These are phyloP conservation scores for Meloidogyne floridensis DNA, from an alignment of 1,140 invertebrate species.

Conservation along the genomic window DNA sequence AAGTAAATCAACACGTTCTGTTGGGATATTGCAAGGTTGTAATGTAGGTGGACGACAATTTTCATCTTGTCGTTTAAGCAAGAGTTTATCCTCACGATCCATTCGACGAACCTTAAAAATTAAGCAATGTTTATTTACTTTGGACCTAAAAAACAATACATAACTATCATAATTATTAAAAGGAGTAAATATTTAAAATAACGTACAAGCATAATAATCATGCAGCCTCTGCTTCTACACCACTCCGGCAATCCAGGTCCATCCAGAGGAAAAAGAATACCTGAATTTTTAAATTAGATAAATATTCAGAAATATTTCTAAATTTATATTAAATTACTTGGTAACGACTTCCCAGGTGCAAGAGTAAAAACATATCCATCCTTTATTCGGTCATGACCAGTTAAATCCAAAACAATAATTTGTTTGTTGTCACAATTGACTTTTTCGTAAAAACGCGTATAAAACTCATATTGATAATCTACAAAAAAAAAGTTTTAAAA, in stretches of 20 bases:
- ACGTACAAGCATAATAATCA: conserved; percentile 7
- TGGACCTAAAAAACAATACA: neutral
- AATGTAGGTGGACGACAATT: neutral
- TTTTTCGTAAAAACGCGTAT: conserved; percentile 13
- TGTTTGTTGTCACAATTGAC: conserved; percentile 8
- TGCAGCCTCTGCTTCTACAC: neutral
- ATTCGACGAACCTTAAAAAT: conserved; percentile 10
- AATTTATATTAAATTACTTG: conserved; percentile 3
- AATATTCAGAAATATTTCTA: neutral
- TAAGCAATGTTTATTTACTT: neutral
- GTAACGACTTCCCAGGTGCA: conserved; percentile 7
- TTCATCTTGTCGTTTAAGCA: neutral
- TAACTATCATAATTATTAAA: too few relatives aligned
- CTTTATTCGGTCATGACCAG: conserved; percentile 10
- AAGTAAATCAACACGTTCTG: conserved; percentile 8
- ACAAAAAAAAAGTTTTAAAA: neutral
- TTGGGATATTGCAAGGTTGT: neutral
- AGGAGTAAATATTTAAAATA: too few relatives aligned
- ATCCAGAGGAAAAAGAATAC: conserved; percentile 17
- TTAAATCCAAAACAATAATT: conserved; percentile 21
- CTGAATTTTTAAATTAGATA: conserved; percentile 1
- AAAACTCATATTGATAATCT: neutral
- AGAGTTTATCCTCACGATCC: conserved; percentile 18
- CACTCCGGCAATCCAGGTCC: conserved; percentile 14
- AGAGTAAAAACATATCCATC: conserved; percentile 30